A percentile compares a stretch with the other conserved stretches of the same genome.
These are phyloP conservation scores for Hirundo rustica DNA, from an alignment of 2,797 vertebrate genomes.

Conservation along the genomic window DNA sequence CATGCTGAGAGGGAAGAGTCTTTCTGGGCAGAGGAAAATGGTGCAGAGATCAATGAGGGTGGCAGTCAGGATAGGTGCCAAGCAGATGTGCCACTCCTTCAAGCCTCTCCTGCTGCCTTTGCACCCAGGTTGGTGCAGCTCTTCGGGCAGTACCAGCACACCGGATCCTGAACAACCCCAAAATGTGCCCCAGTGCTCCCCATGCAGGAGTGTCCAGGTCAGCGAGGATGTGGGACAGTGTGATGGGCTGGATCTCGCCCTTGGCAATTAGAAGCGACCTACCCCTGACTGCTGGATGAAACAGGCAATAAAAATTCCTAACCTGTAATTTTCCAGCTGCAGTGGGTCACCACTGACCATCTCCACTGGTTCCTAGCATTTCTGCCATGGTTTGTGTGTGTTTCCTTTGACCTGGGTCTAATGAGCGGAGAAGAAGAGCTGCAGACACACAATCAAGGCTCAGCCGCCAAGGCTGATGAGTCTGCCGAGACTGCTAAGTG, in stretches of 20 bases:
- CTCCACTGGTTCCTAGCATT: not conserved
- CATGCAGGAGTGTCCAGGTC: not conserved
- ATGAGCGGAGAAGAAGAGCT: slow-evolving; percentile 29
- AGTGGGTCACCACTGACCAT: not conserved
- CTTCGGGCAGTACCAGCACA: not conserved
- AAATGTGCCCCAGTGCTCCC: not conserved
- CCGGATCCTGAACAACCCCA: not conserved
- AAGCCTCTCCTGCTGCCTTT: not conserved
- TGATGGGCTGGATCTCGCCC: slow-evolving; percentile 5
- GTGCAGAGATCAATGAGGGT: fast-evolving
- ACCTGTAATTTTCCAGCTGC: slow-evolving; percentile 14
- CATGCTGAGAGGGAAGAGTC: not conserved
- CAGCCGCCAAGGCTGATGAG: slow-evolving; percentile 48
- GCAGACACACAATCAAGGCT: slow-evolving; percentile 58
- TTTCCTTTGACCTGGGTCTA: slow-evolving; percentile 52
- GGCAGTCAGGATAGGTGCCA: not conserved
- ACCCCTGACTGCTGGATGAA: not conserved
- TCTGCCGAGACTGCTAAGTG: slow-evolving; percentile 48
- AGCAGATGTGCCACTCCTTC: not conserved
- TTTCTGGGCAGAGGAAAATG: not conserved
- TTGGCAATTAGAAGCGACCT: slow-evolving; percentile 7
- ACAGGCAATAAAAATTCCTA: slow-evolving; percentile 35
- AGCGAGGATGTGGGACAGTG: not conserved
- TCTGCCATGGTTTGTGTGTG: not conserved
- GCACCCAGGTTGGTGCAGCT: not conserved